Percentiles rank a stretch among this genome's conserved stretches.
These are phyloP conservation scores for Agrotis clavis DNA, from an alignment of 2,888 invertebrate genomes.

Conservation along the genomic window DNA sequence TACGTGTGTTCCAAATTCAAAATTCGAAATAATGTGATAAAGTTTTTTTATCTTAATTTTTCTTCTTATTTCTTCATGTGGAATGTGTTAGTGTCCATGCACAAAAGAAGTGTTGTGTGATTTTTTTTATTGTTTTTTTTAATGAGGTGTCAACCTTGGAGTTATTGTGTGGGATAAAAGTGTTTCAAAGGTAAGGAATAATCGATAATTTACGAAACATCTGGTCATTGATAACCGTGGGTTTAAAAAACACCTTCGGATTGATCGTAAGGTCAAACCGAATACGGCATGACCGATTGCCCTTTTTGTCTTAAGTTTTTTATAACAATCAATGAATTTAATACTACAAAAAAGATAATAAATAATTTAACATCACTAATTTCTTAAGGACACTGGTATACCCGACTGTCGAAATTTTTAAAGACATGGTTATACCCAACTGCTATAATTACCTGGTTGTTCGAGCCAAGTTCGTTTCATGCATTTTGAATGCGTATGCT, in stretches of 20 bases:
- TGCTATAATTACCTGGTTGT: conserved; percentile 24
- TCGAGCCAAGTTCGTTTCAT: conserved; percentile 10
- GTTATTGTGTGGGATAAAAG: conserved; percentile 64
- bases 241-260: conserved; percentile 57
- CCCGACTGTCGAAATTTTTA: conserved; percentile 19
- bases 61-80: conserved; percentile 67
- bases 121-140: conserved; percentile 74
- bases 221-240: conserved; percentile 63
- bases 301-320: conserved; percentile 55
- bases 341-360: conserved; percentile 22
- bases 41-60: conserved; percentile 69
- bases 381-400: conserved; percentile 25
- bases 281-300: conserved; percentile 64
- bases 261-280: conserved; percentile 59
- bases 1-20: conserved; percentile 64
- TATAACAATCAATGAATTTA: conserved; percentile 40
- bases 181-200: conserved; percentile 72
- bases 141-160: conserved; percentile 75
- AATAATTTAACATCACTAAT: not conserved
- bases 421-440: conserved; percentile 26
- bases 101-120: conserved; percentile 84
- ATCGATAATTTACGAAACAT: conserved; percentile 58
- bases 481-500: conserved; percentile 42
- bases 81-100: conserved; percentile 85
- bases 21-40: conserved; percentile 83